These are phyloP conservation scores for Nautilus pompilius DNA, from an alignment of 1,140 invertebrate species.

Conservation along the genomic window DNA sequence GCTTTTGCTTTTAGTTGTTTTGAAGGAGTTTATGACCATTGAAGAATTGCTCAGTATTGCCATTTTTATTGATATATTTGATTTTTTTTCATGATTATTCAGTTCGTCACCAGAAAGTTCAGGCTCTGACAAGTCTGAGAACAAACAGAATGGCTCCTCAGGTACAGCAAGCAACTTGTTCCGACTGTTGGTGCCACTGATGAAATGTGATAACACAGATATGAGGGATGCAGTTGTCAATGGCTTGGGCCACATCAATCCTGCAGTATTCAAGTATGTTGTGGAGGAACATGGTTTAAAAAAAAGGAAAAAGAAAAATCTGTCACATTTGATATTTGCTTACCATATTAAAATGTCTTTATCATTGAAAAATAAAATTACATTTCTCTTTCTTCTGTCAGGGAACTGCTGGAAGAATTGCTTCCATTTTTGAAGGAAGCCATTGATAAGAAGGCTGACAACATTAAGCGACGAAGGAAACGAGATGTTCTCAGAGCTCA, in stretches of 20 bases:
- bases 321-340: too few relatives aligned
- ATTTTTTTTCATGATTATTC: too few relatives aligned
- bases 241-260: conserved; percentile 89
- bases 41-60: too few relatives aligned
- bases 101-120: too few relatives aligned
- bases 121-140: conserved; percentile 13
- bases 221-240: conserved; percentile 89
- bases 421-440: conserved; percentile 88
- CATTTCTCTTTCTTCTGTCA: conserved; percentile 52
- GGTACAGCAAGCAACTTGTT: conserved; percentile 68
- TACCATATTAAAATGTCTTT: too few relatives aligned
- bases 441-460: conserved; percentile 97
- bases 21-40: too few relatives aligned
- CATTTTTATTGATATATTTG: too few relatives aligned
- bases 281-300: too few relatives aligned
- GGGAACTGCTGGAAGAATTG: conserved; percentile 95
- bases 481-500: conserved; percentile 90
- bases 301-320: too few relatives aligned
- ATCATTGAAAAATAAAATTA: too few relatives aligned
- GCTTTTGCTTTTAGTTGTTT: too few relatives aligned
- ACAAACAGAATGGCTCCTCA: conserved; percentile 4
- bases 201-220: conserved; percentile 85
- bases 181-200: conserved; percentile 82
- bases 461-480: conserved; percentile 78
- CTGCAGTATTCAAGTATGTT: conserved; percentile 84